Evolutionary conservation across 1,140 invertebrate species (phyloP), one percentile per base, ranked within the genome.

Genomic region (Macrobrachium nipponense): DNA sequence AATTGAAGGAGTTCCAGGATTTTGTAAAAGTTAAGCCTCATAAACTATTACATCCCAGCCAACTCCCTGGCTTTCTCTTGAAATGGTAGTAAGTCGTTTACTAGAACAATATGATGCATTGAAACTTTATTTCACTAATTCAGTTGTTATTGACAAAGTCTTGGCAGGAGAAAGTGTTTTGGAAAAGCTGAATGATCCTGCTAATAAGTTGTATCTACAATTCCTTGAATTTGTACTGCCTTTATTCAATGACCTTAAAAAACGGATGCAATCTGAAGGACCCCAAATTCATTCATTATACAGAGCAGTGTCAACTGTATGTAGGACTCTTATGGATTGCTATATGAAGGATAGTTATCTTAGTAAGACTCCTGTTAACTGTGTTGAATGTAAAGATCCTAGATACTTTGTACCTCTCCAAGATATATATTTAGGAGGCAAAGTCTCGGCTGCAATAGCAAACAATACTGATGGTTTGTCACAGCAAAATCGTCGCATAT

Each of bases 381-480:
- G 60, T 72, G 80, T 82, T 70, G 44, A 73, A 12, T 82, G 20
- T 58, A 72, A 58, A 82, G 44, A 82, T 73, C 80, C n/a, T 14
- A 59, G 66, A 60, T 15, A 82, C 64, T 82, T 70, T 82, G 36
- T 82, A 15, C 80, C 80, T 59, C 80, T 72, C 20, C 11, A 70
- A 73, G 66, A 82, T 27, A 82, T 72, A 10, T 82, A 73, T 27
- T 58, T 72, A 51, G 80, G 80, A 58, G 66, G 44, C 59, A 82
- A 82, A 73, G 66, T 51, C 20, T 17, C 43, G 17, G 80, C 36
- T 72, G 80, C 68, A 58, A 59, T 72, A 72, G 23, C 80, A 70
- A 44, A 72, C 10, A 72, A 82, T 51, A 82, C 64, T 23, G 44
- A 82, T 73, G 68, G 80, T 18, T 82, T 82, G 68, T 59, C 80